A percentile compares a stretch with the other conserved stretches of the same genome.
Evolutionary conservation across 2,888 invertebrate species (phyloP).

Genomic region (Chydorus sphaericus): DNA sequence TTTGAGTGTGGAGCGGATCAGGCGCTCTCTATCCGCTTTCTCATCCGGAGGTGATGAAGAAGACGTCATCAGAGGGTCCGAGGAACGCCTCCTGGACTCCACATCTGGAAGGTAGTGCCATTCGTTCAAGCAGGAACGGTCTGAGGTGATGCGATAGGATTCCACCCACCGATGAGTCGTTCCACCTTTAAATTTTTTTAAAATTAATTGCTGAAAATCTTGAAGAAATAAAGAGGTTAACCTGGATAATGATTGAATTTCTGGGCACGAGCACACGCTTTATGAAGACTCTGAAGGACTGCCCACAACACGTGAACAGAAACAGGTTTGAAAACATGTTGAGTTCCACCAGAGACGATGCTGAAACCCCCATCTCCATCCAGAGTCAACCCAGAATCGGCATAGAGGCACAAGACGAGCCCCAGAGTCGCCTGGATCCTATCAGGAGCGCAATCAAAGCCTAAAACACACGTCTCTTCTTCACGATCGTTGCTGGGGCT

Average conservation of each 20-base stretch:
- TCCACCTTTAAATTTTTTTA: no score
- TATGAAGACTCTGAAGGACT: constrained; percentile 86
- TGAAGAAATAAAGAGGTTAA: no score
- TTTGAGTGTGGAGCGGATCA: constrained; percentile 73
- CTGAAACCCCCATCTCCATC: constrained; percentile 97
- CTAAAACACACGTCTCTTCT: constrained; percentile 85
- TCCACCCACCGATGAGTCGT: constrained; percentile 81
- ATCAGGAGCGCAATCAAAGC: constrained; percentile 73
- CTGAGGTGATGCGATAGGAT: constrained; percentile 80
- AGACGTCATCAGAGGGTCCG: no score
- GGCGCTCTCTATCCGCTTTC: constrained; percentile 65
- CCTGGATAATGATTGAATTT: constrained; percentile 39
- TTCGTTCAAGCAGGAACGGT: constrained; percentile 85
- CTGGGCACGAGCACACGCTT: constrained; percentile 36
- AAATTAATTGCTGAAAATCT: no score
- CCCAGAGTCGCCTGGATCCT: constrained; percentile 77
- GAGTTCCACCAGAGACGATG: constrained; percentile 74
- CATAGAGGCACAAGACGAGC: constrained; percentile 77
- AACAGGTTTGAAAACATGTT: constrained; percentile 97
- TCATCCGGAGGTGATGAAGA: constrained; percentile 53
- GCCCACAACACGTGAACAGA: constrained; percentile 99
- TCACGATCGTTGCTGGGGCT: constrained; percentile 31
- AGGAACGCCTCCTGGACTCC: constrained; percentile 78
- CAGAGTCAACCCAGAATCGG: constrained; percentile 81
- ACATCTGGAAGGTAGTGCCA: constrained; percentile 94